Conservation (phyloP, 1,140 invertebrate species). For the Leptoteleia sp. region DNA sequence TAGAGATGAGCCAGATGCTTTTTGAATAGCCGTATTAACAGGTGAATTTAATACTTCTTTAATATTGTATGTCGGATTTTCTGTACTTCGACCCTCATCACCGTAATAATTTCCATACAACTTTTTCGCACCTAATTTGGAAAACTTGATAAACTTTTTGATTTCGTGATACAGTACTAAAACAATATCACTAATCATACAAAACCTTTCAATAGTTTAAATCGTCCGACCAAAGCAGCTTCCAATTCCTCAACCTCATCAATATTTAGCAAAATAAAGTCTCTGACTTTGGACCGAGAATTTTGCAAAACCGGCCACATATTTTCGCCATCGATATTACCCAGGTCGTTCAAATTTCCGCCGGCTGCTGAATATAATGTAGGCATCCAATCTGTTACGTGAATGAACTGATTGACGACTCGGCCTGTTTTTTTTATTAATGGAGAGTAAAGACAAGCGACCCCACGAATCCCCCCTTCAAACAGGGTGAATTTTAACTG, state of each 20-base stretch:
- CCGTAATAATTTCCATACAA: slow-evolving; percentile 67
- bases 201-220: slow-evolving; percentile 74
- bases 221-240: slow-evolving; percentile 65
- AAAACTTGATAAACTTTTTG: no score
- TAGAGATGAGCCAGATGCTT: slow-evolving; percentile 1
- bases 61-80: slow-evolving; percentile 68
- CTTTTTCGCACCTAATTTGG: slow-evolving; percentile 43
- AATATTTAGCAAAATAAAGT: slow-evolving; percentile 72
- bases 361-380: slow-evolving; percentile 83
- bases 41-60: slow-evolving; percentile 62
- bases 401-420: slow-evolving; percentile 84
- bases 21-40: slow-evolving; percentile 61
- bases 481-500: slow-evolving; percentile 79
- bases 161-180: no score
- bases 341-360: slow-evolving; percentile 74
- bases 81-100: slow-evolving; percentile 50
- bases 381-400: slow-evolving; percentile 89
- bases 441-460: slow-evolving; percentile 83
- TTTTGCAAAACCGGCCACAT: slow-evolving; percentile 78
- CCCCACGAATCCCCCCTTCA: slow-evolving; percentile 86
- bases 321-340: slow-evolving; percentile 79
- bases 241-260: slow-evolving; percentile 59
- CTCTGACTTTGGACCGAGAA: background rate
- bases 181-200: no score
- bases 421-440: slow-evolving; percentile 79